Percentiles rank a stretch among this genome's conserved stretches.
Conservation (phyloP, 1,140 invertebrate genomes). For the Branchinecta lindahli region DNA sequence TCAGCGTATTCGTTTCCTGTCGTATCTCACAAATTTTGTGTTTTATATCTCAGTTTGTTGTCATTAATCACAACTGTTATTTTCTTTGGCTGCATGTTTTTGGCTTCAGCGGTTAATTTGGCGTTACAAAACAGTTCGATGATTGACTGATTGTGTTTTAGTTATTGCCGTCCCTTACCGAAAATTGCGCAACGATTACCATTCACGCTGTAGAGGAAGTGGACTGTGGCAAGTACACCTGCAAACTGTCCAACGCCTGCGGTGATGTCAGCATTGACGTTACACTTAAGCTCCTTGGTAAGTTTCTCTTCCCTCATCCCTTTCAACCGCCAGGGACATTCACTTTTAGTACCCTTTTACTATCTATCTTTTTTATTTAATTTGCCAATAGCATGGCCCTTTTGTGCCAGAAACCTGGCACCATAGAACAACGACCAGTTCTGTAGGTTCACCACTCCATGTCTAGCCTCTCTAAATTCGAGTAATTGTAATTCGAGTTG, state of each 20-base stretch:
- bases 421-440: too few relatives aligned
- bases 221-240: constrained; percentile 53
- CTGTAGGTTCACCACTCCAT: too few relatives aligned
- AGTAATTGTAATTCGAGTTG: too few relatives aligned
- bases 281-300: constrained; percentile 52
- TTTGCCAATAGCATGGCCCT: not conserved
- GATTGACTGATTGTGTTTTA: constrained; percentile 22
- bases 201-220: constrained; percentile 53
- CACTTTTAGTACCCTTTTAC: not conserved
- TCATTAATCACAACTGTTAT: too few relatives aligned
- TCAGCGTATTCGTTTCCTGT: too few relatives aligned
- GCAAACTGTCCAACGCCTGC: constrained; percentile 52
- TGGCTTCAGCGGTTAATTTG: too few relatives aligned
- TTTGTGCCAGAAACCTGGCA: not conserved
- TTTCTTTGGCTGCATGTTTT: too few relatives aligned
- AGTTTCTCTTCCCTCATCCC: constrained; percentile 25
- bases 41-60: too few relatives aligned
- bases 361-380: not conserved
- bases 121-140: too few relatives aligned
- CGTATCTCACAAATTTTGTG: too few relatives aligned
- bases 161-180: constrained; percentile 40
- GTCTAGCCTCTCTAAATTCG: too few relatives aligned
- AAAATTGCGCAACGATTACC: constrained; percentile 49
- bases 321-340: not conserved
- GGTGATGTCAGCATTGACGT: constrained; percentile 51